Evolutionary conservation across 2,797 vertebrate genomes (phyloP), one percentile per base, ranked within the genome.

Genomic region (Crenuchus spilurus): DNA sequence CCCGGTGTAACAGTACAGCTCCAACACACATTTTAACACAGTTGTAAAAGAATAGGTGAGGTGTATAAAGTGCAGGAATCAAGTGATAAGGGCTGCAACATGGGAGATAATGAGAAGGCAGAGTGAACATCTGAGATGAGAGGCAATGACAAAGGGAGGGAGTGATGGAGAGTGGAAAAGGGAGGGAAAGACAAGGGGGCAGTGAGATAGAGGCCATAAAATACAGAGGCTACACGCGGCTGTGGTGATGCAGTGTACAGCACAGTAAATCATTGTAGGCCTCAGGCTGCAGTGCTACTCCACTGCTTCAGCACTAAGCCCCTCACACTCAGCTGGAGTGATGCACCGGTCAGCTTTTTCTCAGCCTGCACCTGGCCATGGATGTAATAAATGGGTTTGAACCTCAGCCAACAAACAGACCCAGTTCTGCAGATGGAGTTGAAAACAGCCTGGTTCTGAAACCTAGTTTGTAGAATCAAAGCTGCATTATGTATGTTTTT

Each of bases 221-320:
- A 74, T 44, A 52, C n/a, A 30, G 63, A 51, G 37, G 4, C 51
- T 28, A 37, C 42, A 48, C 46, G 4, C 60, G 42, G n/a, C 62
- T 57, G 49, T 46, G 48, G 57, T 61, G 60, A 70, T 70, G 35
- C 37, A 26, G 57, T 28, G 68, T 71, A 51, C 67, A 77, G 62
- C 55, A 46, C 63, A 10, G 70, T 74, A 77, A 77, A 80, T 80
- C 74, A 74, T 7, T 8, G 31, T 55, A 28, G 26, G 42, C 57
- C 63, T 54, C 20, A 10, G 35, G 49, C 60, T 69, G 49, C 48
- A 68, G 62, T 55, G 26, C 55, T 30, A 1, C 42, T 63, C 22
- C 11, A 16, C 44, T 52, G 28, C 46, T 14, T 11, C 14, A n/a
- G 33, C 31, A 46, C 30, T 10, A 46, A 42, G 24, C 61, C 54